Conservation (phyloP, 2,113 vertebrate genomes). For the Chrysochloris asiatica region DNA sequence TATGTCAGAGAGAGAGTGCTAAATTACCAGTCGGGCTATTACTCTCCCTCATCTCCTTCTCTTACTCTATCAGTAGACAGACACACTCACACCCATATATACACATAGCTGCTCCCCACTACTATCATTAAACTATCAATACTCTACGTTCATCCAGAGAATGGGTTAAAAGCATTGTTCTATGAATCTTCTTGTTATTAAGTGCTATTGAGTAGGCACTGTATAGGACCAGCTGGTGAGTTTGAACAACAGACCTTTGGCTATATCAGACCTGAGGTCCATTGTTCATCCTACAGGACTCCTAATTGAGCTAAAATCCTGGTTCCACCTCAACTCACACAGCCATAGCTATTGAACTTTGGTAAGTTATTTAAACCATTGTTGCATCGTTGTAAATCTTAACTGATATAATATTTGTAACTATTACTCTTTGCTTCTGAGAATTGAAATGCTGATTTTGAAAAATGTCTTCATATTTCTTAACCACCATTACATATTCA, state of each 20-base stretch:
- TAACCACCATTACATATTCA: neutral
- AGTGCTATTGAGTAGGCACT: too few species aligned
- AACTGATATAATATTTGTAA: neutral
- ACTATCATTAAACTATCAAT: neutral
- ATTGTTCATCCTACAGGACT: too few species aligned
- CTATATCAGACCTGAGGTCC: too few species aligned
- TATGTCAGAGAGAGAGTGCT: neutral
- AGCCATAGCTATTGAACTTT: neutral
- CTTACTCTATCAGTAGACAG: neutral
- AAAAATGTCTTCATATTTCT: neutral
- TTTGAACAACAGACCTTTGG: too few species aligned
- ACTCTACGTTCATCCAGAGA: neutral
- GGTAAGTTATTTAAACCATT: neutral
- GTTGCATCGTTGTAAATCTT: neutral
- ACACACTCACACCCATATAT: neutral
- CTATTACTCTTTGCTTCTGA: constrained; percentile 8
- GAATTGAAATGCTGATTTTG: neutral
- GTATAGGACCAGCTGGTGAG: too few species aligned
- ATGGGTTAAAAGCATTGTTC: neutral
- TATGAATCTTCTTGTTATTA: too few species aligned
- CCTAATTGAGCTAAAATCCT: neutral
- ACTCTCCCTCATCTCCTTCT: neutral
- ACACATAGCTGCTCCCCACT: neutral
- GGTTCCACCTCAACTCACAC: neutral
- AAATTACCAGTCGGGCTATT: neutral